These are phyloP conservation scores for Notoglanidium macrostoma DNA, from an alignment of 2,797 vertebrate species.

Conservation along the genomic window DNA sequence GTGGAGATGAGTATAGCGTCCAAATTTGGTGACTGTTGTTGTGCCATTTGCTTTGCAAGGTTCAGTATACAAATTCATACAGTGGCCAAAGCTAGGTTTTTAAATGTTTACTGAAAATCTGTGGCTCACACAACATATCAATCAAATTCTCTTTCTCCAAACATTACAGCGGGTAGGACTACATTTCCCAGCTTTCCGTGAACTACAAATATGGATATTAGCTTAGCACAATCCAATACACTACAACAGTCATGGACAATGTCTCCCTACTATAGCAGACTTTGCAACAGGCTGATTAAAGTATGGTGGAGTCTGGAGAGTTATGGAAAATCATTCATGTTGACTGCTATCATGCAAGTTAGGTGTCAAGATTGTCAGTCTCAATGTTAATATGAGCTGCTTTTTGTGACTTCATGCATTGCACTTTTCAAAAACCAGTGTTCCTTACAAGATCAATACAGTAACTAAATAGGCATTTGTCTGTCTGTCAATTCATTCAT, in stretches of 20 bases:
- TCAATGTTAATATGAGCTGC: background rate
- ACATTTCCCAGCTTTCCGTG: background rate
- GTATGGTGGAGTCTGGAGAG: background rate
- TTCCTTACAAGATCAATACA: background rate
- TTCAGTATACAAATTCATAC: background rate
- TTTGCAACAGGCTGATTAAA: slow-evolving; percentile 2
- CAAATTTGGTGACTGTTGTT: background rate
- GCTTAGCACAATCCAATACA: background rate
- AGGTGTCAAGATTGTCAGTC: background rate
- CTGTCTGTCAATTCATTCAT: slow-evolving; percentile 5
- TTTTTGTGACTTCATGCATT: background rate
- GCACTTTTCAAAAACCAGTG: background rate
- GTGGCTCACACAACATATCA: background rate
- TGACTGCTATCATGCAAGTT: background rate
- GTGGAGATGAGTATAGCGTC: background rate
- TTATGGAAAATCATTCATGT: background rate
- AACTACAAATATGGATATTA: background rate
- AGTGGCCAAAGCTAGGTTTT: background rate
- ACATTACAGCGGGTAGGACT: background rate
- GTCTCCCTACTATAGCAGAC: background rate
- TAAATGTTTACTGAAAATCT: background rate
- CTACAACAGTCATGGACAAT: background rate
- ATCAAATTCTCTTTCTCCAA: background rate
- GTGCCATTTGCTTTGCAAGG: background rate
- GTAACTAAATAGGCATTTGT: background rate